Conservation (phyloP, 2,797 vertebrate genomes). For the Cottoperca gobio region DNA sequence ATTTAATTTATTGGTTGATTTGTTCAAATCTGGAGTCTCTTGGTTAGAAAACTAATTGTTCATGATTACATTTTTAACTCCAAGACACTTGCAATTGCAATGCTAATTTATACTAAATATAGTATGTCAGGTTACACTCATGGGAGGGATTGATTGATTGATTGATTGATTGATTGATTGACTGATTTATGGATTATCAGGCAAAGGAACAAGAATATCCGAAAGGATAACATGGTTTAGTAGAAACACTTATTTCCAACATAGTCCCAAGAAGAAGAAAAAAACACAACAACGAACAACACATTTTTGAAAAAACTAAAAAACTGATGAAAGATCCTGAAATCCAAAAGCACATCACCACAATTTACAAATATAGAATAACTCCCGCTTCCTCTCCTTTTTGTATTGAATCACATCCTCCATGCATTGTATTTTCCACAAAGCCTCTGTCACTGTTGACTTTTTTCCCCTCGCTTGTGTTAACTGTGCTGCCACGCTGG, state of each 20-base stretch:
- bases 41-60: background rate
- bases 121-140: background rate
- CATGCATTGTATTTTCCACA: background rate
- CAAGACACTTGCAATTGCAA: background rate
- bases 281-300: too few species aligned
- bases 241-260: too few species aligned
- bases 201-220: too few species aligned
- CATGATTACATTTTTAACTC: background rate
- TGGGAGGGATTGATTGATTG: too few species aligned
- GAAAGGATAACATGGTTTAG: too few species aligned
- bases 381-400: background rate
- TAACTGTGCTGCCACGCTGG: constrained; percentile 7
- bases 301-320: background rate
- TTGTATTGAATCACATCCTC: constrained; percentile 4
- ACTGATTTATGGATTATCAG: too few species aligned
- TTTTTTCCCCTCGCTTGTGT: background rate
- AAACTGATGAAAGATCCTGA: background rate
- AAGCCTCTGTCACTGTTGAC: constrained; percentile 16
- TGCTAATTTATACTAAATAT: background rate
- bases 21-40: background rate
- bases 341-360: too few species aligned
- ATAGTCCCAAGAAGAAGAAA: too few species aligned
- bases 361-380: too few species aligned
- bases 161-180: too few species aligned
- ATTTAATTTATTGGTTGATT: constrained; percentile 1